Conservation (phyloP, 2,888 invertebrate species). For the Scaptomyza caliginosa region DNA sequence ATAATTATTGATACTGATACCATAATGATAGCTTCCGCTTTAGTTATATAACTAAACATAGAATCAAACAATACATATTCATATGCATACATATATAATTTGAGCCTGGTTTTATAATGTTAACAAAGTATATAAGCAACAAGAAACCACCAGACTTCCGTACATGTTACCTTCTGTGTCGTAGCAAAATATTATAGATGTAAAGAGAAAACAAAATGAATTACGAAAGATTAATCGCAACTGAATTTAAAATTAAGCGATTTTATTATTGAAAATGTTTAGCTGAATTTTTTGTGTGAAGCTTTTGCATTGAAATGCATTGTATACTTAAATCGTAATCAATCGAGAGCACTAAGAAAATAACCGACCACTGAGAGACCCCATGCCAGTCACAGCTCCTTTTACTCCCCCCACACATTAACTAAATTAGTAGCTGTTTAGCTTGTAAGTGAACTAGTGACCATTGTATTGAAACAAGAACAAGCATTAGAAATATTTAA, state of each 20-base stretch:
- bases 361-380: slow-evolving; percentile 57
- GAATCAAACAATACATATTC: slow-evolving; percentile 27
- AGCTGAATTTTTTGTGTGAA: slow-evolving; percentile 54
- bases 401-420: slow-evolving; percentile 4
- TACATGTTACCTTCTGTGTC: slow-evolving; percentile 71
- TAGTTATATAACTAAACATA: slow-evolving; percentile 32
- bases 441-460: slow-evolving; percentile 54
- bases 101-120: slow-evolving; percentile 50
- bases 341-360: slow-evolving; percentile 37
- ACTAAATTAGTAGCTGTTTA: slow-evolving; percentile 45
- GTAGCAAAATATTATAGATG: slow-evolving; percentile 34
- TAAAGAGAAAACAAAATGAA: not conserved
- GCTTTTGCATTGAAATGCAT: slow-evolving; percentile 47
- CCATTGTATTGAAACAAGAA: slow-evolving; percentile 44
- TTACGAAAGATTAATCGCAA: slow-evolving; percentile 28
- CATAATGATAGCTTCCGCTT: slow-evolving; percentile 73
- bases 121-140: slow-evolving; percentile 60
- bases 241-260: slow-evolving; percentile 63
- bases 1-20: slow-evolving; percentile 38
- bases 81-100: slow-evolving; percentile 21
- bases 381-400: slow-evolving; percentile 58
- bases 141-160: slow-evolving; percentile 77
- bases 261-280: slow-evolving; percentile 47
- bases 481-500: not conserved
- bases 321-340: slow-evolving; percentile 39